Base-by-base conservation (phyloP, 2,797 vertebrate genomes). In the Tachyglossus aculeatus region DNA sequence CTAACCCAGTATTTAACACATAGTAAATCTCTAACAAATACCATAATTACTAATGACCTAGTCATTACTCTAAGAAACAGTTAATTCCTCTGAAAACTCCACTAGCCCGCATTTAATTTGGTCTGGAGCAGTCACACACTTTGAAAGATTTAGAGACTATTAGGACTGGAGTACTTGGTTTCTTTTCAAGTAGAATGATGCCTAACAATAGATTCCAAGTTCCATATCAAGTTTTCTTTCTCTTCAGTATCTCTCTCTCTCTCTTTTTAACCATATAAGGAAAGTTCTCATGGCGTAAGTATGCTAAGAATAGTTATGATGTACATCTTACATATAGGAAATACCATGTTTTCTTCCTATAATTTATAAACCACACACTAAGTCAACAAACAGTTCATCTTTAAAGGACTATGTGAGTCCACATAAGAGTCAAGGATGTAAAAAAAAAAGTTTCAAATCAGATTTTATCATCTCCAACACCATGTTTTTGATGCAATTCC, bases 121-220 rank as follows among this genome's bases (percentile, higher is more conserved):
- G 39, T 38, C 58, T 33, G 43, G 21, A 63, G 0, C 58, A 41
- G 48, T 67, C 27, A 41, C 5, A 74, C 67, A 55, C 39, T 61
- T 41, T 25, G 68, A 59, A 55, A 75, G 55, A 73, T 70, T 41
- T 61, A 27, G 36, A 71, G 56, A 50, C 58, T 1, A 5, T 2
- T 11, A 11, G 65, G 69, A 58, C 73, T 18, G 18, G 32, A 81
- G 81, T 65, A 59, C 29, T 69, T 19, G 5, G 12, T 54, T 19
- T 31, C 73, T 77, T 87, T 83, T 81, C 78, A 84, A 79, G 77
- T 75, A 71, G 78, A 81, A 39, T 71, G 78, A 75, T 62, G 70
- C 67, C 47, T 81, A 77, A 61, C 75, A 67, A 33, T 60, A 63
- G 50, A 22, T 52, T 62, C 22, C 39, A 66, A 14, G 9, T 63